Base-by-base conservation (phyloP, 2,797 vertebrate genomes). In the Leptatherina wallacei region DNA sequence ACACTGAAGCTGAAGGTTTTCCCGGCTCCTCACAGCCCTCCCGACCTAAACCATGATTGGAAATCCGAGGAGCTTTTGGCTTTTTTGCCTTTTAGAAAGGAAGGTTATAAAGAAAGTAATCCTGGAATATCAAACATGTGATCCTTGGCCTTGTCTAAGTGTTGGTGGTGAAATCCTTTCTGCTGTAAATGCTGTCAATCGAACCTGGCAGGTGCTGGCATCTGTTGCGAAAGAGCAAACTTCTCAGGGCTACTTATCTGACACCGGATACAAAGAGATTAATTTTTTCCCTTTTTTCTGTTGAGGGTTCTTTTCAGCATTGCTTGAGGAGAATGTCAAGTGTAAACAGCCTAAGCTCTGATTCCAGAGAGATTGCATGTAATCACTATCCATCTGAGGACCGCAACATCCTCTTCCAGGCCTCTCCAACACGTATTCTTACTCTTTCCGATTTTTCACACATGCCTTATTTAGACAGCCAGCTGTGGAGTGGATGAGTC, bases 401-500 rank as follows among this genome's bases (percentile, higher is more conserved):
- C n/a, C 14, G 16, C 38, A 24, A 11, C 63, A 51, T 67, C 55
- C 18, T 61, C 14, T 56, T n/a, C 38, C 33, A 27, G 13, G 56
- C 29, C 29, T 60, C 57, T 62, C 14, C 14, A 33, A 52, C 42
- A 30, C 30, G 1, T 71, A 35, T 49, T 32, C 54, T 80, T 6
- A 27, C 61, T 27, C 29, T 75, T 35, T 51, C 14, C 33, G 38
- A 47, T 40, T 70, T 70, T 71, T 69, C 65, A 74, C 66, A 77
- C 79, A 27, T 78, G 44, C 27, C 20, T 58, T 80, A 40, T 85
- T 84, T 78, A 65, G 56, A 85, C 85, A 84, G 82, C 85, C 79
- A 71, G 20, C 55, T 33, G 60, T 55, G 82, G 82, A 81, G 78
- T 54, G 54, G 63, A 87, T 90, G 89, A 91, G 74, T 91, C 89